Evolutionary conservation across 2,797 vertebrate genomes (phyloP).

Genomic region (Podargus strigoides): DNA sequence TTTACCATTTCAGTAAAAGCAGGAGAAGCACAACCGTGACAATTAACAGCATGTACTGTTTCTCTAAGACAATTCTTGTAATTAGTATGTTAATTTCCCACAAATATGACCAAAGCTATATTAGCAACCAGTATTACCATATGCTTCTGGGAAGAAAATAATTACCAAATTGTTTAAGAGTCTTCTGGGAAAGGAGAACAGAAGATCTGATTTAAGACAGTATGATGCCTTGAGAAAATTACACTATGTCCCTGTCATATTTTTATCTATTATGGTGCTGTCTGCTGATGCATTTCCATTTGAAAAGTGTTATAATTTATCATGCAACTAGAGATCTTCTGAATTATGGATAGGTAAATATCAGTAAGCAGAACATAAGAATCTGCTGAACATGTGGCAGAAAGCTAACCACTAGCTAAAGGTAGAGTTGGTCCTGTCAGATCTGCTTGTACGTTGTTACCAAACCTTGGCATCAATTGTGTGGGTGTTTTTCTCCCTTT

Average conservation of each 20-base stretch:
- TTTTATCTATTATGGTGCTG: conserved; percentile 47
- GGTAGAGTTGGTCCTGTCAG: neutral
- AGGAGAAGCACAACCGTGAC: conserved; percentile 2
- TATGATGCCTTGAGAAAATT: conserved; percentile 59
- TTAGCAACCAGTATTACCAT: conserved; percentile 63
- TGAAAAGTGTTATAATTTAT: conserved; percentile 38
- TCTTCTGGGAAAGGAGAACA: conserved; percentile 51
- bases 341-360: neutral
- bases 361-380: neutral
- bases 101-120: conserved; percentile 58
- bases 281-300: conserved; percentile 46
- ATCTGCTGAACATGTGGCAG: neutral
- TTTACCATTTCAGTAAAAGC: conserved; percentile 33
- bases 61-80: conserved; percentile 53
- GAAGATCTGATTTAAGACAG: conserved; percentile 54
- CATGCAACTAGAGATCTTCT: neutral
- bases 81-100: conserved; percentile 60
- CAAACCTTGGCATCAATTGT: neutral
- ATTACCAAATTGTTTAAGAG: conserved; percentile 61
- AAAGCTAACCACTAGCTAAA: neutral
- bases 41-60: conserved; percentile 43
- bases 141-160: conserved; percentile 66
- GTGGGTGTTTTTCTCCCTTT: neutral
- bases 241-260: neutral
- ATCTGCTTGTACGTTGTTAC: neutral